Percentiles rank a stretch among this genome's conserved stretches.
These are phyloP conservation scores for Leucophora obtusa DNA, from an alignment of 2,888 invertebrate species.

Conservation along the genomic window DNA sequence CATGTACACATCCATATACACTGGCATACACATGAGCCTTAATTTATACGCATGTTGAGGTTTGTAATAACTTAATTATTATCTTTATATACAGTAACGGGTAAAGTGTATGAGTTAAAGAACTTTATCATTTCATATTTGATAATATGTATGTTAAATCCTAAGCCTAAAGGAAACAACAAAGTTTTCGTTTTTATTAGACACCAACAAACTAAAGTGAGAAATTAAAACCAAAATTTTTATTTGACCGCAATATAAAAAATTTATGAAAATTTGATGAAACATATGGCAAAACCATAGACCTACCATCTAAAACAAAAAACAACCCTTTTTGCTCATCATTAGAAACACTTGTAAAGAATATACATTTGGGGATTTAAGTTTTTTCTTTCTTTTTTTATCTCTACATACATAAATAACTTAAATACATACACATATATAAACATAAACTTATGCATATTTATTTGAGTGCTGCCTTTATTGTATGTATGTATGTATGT, in stretches of 20 bases:
- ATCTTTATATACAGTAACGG: constrained; percentile 17
- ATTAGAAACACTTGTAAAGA: constrained; percentile 20
- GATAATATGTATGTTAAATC: neutral
- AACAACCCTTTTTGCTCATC: constrained; percentile 39
- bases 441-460: constrained; percentile 19
- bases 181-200: neutral
- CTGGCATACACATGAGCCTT: constrained; percentile 17
- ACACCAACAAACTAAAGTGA: constrained; percentile 9
- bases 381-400: neutral
- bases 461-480: neutral
- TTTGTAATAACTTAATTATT: constrained; percentile 63
- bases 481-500: too few species aligned
- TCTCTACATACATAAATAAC: neutral
- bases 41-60: constrained; percentile 43
- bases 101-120: constrained; percentile 28
- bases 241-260: constrained; percentile 29
- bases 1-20: constrained; percentile 4
- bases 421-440: neutral
- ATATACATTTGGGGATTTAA: constrained; percentile 50
- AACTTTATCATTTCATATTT: constrained; percentile 31
- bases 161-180: constrained; percentile 18
- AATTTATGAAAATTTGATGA: constrained; percentile 42
- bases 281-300: constrained; percentile 40
- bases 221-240: constrained; percentile 30
- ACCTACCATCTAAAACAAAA: neutral